A percentile compares a stretch with the other conserved stretches of the same genome.
Evolutionary conservation across 2,888 invertebrate genomes (phyloP).

Genomic region (Acronicta aceris): DNA sequence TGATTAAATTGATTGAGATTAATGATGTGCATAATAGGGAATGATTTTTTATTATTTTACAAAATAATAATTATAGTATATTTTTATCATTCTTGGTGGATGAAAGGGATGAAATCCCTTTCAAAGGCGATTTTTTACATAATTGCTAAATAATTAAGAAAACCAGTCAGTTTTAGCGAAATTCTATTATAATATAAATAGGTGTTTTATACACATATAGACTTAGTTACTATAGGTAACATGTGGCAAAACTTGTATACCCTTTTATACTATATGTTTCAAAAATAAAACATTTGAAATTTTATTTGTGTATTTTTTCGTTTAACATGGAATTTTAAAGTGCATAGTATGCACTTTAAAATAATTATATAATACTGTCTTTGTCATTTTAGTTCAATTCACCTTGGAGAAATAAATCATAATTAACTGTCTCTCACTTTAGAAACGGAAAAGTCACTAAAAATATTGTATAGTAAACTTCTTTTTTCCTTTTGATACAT

Average conservation of each 20-base stretch:
- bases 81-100: conserved; percentile 73
- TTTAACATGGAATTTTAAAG: too few relatives aligned
- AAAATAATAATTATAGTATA: conserved; percentile 32
- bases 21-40: conserved; percentile 43
- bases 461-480: too few relatives aligned
- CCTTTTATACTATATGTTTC: conserved; percentile 56
- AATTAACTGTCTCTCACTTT: too few relatives aligned
- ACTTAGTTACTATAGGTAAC: conserved; percentile 50
- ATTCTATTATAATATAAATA: conserved; percentile 63
- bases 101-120: conserved; percentile 54
- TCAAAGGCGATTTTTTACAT: conserved; percentile 40
- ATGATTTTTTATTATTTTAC: conserved; percentile 40
- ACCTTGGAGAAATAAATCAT: too few relatives aligned
- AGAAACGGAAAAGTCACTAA: too few relatives aligned
- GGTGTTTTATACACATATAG: conserved; percentile 52
- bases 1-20: conserved; percentile 55
- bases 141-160: conserved; percentile 68
- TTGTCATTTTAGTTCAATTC: neutral
- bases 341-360: too few relatives aligned
- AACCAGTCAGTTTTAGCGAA: conserved; percentile 80
- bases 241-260: conserved; percentile 50
- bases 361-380: too few relatives aligned
- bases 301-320: conserved; percentile 18
- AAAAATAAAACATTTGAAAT: conserved; percentile 57
- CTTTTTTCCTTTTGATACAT: too few relatives aligned